Base-by-base conservation (phyloP, 2,797 vertebrate genomes). In the Thalassophryne amazonica region DNA sequence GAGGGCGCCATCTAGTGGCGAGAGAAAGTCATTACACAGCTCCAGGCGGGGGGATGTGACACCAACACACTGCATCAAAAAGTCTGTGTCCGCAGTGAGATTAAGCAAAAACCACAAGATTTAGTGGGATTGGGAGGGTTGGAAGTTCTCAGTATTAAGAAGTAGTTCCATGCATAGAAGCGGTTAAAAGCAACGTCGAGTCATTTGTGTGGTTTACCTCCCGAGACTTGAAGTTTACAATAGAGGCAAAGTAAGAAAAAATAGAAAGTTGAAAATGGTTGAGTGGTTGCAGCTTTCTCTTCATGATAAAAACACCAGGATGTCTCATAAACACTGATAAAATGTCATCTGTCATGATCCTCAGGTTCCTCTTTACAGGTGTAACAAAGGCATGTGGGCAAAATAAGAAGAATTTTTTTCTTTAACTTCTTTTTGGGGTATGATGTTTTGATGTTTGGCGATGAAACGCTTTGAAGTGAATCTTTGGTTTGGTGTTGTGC, bases 391-490 rank as follows among this genome's bases (percentile, higher is more conserved):
- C 27, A 32, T 22, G 25, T 21, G 28, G 11, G 7, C 20, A 19
- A 57, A 76, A 58, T 58, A 60, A 25, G 32, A 16, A 24, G 40
- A 73, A 52, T 39, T 10, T n/a, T n/a, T n/a, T n/a, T n/a, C n/a
- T n/a, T 39, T 5, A 66, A 69, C 72, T 17, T 27, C 46, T 69
- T 78, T 66, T 68, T 55, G 58, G 31, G 67, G 59, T 57, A 59
- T 61, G 43, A 35, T 66, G 40, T 82, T 65, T 53, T 74, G 47
- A 63, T 69, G 47, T 70, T 73, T 76, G 60, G 38, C 39, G 57
- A 65, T 58, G 19, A 27, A 61, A 60, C 20, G 66, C 74, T 85
- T 84, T 87, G 78, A 89, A 87, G 78, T 71, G 33, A 68, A 73
- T 78, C 67, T 74, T 60, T 63, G 51, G 66, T 60, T 64, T 40